Evolutionary conservation across 2,797 vertebrate species (phyloP), one percentile per base, ranked within the genome.

Genomic region (Girardinus metallicus): DNA sequence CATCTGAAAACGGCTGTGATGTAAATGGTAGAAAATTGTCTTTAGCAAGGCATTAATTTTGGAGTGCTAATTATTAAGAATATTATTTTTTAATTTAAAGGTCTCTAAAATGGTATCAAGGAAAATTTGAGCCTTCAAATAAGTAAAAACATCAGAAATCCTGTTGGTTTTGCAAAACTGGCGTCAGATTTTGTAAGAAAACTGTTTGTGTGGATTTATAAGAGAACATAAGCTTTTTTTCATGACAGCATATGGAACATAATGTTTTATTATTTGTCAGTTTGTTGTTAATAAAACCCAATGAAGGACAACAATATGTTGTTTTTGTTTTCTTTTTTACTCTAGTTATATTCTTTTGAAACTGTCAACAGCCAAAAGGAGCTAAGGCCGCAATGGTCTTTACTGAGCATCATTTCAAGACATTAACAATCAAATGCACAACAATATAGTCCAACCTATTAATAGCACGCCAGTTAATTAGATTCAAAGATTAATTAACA

Each of bases 401-500:
- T 77, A 81, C 75, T 76, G 49, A 51, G 26, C 57, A 43, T 76
- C 76, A 64, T 85, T 84, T 85, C 74, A 82, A 31, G 47, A 79
- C 76, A 68, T 79, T 88, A 83, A 88, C 80, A 89, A 84, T 86
- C 81, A 86, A 91, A 93, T 85, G 86, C 91, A 90, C 83, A 87
- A 86, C 71, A 86, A 85, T 74, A 83, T 91, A 90, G 68, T 88
- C 82, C 79, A 80, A 83, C 5, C 88, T 93, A 92, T 92, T 91
- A 89, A 93, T 93, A 91, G 92, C 75, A 83, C 60, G 88, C 89
- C 76, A 89, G 92, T 95, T 95, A 93, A 95, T 94, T 94, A 94
- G 93, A 95, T 93, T 80, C 83, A 91, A 91, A 93, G 91, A 94
- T 94, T 93, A 95, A 95, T 94, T 93, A 94, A 94, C 73, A 0